Evolutionary conservation across 2,888 invertebrate genomes (phyloP).

Genomic region (Pedicia rivosa): DNA sequence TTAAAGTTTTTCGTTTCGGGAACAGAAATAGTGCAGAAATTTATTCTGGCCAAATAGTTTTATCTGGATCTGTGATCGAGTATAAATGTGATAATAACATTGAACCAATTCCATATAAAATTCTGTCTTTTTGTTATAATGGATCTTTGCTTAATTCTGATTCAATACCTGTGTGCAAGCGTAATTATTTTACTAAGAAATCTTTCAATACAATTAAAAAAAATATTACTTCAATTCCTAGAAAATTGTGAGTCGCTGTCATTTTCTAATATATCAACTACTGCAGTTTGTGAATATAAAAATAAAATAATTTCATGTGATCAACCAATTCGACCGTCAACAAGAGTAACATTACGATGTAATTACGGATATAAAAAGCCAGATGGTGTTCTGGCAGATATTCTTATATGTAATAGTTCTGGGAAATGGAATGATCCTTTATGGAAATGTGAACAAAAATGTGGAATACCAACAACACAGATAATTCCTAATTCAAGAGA

Average conservation of each 20-base stretch:
- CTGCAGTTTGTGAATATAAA: conserved; percentile 7
- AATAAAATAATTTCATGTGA: conserved; percentile 4
- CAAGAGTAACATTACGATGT: conserved; percentile 9
- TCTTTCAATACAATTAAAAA: too few species aligned
- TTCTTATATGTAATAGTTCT: conserved; percentile 7
- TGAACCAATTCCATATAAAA: too few species aligned
- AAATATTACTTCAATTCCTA: too few species aligned
- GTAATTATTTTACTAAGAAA: too few species aligned
- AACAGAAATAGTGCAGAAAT: too few species aligned
- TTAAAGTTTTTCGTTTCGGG: too few species aligned
- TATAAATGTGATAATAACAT: too few species aligned
- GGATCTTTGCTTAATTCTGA: too few species aligned
- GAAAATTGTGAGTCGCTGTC: conserved; percentile 3
- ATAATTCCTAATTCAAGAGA: conserved; percentile 3
- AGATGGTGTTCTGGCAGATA: not conserved
- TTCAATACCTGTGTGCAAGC: too few species aligned
- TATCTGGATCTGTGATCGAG: too few species aligned
- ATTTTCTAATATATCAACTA: not conserved
- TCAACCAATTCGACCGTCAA: conserved; percentile 6
- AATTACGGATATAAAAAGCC: conserved; percentile 9
- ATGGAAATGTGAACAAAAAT: conserved; percentile 9
- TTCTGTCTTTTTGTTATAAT: too few species aligned
- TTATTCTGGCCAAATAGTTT: too few species aligned
- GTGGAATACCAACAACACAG: conserved; percentile 7
- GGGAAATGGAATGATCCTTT: conserved; percentile 10